Percentiles rank a stretch among this genome's conserved stretches.
These are phyloP conservation scores for Drosophila miranda DNA, from an alignment of 1,140 invertebrate genomes.

Conservation along the genomic window DNA sequence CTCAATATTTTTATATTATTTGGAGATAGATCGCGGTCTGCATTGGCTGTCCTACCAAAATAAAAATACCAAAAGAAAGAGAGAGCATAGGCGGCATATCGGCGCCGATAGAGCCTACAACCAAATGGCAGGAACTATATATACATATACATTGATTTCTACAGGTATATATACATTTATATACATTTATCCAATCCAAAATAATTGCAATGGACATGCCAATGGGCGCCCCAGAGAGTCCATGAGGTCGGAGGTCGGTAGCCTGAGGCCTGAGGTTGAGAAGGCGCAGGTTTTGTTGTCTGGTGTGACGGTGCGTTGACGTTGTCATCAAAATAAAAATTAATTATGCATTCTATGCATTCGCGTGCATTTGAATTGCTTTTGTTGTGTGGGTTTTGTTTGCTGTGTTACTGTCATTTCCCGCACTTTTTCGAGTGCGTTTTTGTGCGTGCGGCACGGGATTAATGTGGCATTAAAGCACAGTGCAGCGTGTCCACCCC, in stretches of 20 bases:
- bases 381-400: conserved; percentile 55
- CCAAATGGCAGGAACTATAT: conserved; percentile 4
- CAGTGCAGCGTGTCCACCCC: conserved; percentile 12
- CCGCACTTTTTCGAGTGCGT: conserved; percentile 48
- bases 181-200: conserved; percentile 17
- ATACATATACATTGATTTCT: conserved; percentile 1
- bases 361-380: conserved; percentile 74
- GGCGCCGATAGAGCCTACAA: too few relatives aligned
- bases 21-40: too few relatives aligned
- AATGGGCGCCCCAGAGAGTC: conserved; percentile 25
- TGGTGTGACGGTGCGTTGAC: conserved; percentile 63
- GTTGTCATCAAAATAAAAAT: conserved; percentile 82
- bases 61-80: too few relatives aligned
- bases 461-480: conserved; percentile 76
- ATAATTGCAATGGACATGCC: conserved; percentile 46
- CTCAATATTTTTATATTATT: too few relatives aligned
- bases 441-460: conserved; percentile 49
- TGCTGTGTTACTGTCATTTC: conserved; percentile 68
- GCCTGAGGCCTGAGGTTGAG: not conserved
- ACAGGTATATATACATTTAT: not conserved
- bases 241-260: not conserved
- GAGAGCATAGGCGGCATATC: too few relatives aligned
- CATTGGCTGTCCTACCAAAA: too few relatives aligned
- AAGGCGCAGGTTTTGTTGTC: conserved; percentile 2
- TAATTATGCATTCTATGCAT: conserved; percentile 82